These are phyloP conservation scores for Acestrorhynchus altus DNA, from an alignment of 2,797 vertebrate genomes.

Conservation along the genomic window DNA sequence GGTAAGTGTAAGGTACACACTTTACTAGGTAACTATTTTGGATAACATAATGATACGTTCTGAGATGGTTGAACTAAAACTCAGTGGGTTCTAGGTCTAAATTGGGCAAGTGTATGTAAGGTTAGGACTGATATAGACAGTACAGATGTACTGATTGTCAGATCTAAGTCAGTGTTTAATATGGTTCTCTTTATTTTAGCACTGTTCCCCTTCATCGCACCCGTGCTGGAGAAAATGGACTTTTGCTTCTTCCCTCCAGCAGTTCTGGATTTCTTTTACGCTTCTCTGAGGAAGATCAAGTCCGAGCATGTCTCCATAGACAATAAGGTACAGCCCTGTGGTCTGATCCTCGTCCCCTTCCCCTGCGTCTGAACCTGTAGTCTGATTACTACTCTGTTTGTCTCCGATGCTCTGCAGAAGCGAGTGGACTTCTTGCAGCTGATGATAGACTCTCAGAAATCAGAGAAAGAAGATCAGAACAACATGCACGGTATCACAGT, in stretches of 20 bases:
- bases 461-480: not conserved
- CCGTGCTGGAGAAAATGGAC: slow-evolving; percentile 75
- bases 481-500: not conserved
- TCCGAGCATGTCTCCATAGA: slow-evolving; percentile 56
- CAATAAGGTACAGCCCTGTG: slow-evolving; percentile 54
- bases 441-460: slow-evolving; percentile 79
- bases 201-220: slow-evolving; percentile 73
- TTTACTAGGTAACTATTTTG: too few species aligned
- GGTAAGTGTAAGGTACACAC: too few species aligned
- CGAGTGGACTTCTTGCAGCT: slow-evolving; percentile 83
- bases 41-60: too few species aligned
- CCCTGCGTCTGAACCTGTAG: too few species aligned
- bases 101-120: too few species aligned
- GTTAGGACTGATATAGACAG: too few species aligned
- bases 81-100: too few species aligned
- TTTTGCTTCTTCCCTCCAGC: slow-evolving; percentile 69
- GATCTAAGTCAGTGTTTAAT: not conserved
- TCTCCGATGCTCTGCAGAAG: slow-evolving; percentile 51
- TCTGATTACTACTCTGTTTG: not conserved
- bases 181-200: slow-evolving; percentile 58
- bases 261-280: slow-evolving; percentile 73
- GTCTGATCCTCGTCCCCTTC: too few species aligned
- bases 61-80: too few species aligned
- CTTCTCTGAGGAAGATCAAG: slow-evolving; percentile 75
- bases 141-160: too few species aligned